These are phyloP conservation scores for Corythornis leucogaster DNA, from an alignment of 2,797 vertebrate species.

Conservation along the genomic window DNA sequence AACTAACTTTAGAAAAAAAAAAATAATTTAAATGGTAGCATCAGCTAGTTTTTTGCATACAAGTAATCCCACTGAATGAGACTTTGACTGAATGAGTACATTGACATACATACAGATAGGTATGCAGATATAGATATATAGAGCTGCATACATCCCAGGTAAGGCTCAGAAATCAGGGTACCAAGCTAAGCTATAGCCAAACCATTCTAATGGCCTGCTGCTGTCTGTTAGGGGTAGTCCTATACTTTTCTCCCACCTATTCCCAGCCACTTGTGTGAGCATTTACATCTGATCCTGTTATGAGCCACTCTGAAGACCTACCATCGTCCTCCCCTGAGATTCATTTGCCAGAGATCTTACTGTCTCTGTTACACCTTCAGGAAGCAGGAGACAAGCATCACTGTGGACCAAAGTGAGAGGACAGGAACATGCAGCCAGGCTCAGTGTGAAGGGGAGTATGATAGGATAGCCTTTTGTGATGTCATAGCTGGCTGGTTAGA, in stretches of 20 bases:
- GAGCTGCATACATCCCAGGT: background rate
- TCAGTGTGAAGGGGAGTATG: background rate
- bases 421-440: background rate
- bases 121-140: background rate
- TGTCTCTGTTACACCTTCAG: background rate
- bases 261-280: background rate
- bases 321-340: background rate
- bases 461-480: too few species aligned
- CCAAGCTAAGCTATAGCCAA: background rate
- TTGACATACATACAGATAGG: background rate
- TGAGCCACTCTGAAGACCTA: background rate
- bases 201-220: background rate
- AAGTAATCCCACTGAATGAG: background rate
- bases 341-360: background rate
- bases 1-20: background rate
- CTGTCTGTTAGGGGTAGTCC: rapidly evolving
- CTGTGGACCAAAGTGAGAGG: background rate
- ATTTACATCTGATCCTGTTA: background rate
- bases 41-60: background rate
- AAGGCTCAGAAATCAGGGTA: background rate
- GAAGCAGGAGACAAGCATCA: background rate
- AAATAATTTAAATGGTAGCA: background rate
- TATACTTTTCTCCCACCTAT: background rate
- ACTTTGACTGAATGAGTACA: background rate
- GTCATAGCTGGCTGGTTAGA: too few species aligned